Base-by-base conservation (phyloP, 2,113 vertebrate genomes). In the Gavia stellata region DNA sequence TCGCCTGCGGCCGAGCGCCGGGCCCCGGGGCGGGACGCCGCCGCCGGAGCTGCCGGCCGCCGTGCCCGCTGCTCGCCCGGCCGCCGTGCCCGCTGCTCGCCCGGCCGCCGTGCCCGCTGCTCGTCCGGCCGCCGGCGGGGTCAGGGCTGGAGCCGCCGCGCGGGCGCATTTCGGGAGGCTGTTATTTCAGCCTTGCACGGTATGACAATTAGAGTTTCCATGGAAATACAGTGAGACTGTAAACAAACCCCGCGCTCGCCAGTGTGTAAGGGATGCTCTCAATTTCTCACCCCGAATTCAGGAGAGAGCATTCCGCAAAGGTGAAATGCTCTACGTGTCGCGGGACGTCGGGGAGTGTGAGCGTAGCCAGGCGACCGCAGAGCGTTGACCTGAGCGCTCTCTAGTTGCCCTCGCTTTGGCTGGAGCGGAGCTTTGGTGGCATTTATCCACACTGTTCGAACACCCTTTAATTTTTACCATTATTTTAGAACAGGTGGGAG, bases 131-230 rank as follows among this genome's bases (percentile, higher is more conserved):
- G 8, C 24, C 4, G 33, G 8, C 24, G 13, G 45, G 55, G 17
- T 4, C 3, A 4, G 34, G 49, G 59, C 84, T 6, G 50, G 26
- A 31, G 36, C 31, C 34, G 33, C 70, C 9, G 67, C 44, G 31
- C 45, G 86, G 86, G 63, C 24, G 94, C 89, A 12, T 91, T 50
- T 81, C 61, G 68, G 86, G 83, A 38, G 55, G 78, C 71, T 26
- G 75, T 10, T 44, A 20, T 45, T 62, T 45, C 55, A 71, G 78
- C 40, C 38, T 11, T 2, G 74, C 81, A 1, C 47, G 24, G 62
- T 77, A 13, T 6, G 84, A 15, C 93, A 63, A 25, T n/a, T 50
- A 75, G 90, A 58, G 96, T 96, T 96, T 73, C 95, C 96, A 97
- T 96, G 94, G 93, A 86, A 94, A 96, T 93, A 2, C 56, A 7